Conservation (phyloP, 2,797 vertebrate genomes). For the Pangasius macronema region DNA sequence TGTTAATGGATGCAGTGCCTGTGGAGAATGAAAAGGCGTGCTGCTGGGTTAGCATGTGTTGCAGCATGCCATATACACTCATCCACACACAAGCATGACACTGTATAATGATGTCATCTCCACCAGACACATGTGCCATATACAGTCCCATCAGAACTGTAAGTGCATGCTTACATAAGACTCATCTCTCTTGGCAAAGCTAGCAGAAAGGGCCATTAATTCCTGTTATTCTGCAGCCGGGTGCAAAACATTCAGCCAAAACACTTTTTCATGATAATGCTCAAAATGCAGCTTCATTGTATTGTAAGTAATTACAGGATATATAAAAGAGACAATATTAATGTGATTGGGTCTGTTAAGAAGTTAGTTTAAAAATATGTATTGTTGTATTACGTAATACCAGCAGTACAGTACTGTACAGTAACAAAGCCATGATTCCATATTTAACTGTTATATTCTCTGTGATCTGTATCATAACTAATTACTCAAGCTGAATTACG, state of each 20-base stretch:
- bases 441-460: neutral
- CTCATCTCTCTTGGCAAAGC: neutral
- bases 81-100: slow-evolving; percentile 35
- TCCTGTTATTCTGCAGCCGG: neutral
- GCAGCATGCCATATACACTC: slow-evolving; percentile 28
- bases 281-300: neutral
- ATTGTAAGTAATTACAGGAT: neutral
- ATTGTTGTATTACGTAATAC: neutral
- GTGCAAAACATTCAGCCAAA: neutral
- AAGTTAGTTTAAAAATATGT: neutral
- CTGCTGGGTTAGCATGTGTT: slow-evolving; percentile 12
- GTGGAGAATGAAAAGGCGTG: slow-evolving; percentile 1
- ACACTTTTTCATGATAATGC: neutral
- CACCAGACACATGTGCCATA: slow-evolving; percentile 36
- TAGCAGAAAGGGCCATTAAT: neutral
- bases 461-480: neutral
- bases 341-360: neutral
- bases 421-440: neutral
- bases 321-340: neutral
- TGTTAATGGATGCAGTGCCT: slow-evolving; percentile 10
- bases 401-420: neutral
- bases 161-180: slow-evolving; percentile 24
- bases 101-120: slow-evolving; percentile 52
- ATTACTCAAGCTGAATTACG: neutral
- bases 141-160: slow-evolving; percentile 33